phyloP scores from a whole-genome alignment of 2,113 vertebrate genomes.

The Beaufortia kweichowensis region DNA sequence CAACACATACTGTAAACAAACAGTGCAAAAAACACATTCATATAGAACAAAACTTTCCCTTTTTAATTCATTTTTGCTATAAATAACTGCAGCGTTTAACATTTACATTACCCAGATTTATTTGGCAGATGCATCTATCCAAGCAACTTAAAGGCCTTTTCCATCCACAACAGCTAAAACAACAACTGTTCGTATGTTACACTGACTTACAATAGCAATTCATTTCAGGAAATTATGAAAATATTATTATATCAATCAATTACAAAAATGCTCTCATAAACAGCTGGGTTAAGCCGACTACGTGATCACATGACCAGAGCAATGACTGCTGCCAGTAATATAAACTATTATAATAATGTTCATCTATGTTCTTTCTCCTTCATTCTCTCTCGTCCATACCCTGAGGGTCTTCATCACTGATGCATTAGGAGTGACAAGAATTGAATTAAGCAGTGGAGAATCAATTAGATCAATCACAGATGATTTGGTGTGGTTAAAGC shows the following conservation, averaged over 20 bases:
- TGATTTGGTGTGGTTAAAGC: constrained; percentile 46
- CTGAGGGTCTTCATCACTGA: constrained; percentile 42
- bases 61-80: constrained; percentile 1
- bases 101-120: neutral
- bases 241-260: too few species aligned
- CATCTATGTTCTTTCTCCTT: constrained; percentile 17
- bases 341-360: constrained; percentile 32
- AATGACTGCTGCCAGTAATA: constrained; percentile 34
- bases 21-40: neutral
- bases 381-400: constrained; percentile 21
- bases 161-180: too few species aligned
- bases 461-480: constrained; percentile 58
- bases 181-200: neutral
- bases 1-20: constrained; percentile 34
- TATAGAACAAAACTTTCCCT: neutral
- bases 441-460: constrained; percentile 53
- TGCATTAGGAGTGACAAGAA: constrained; percentile 51
- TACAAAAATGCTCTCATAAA: too few species aligned
- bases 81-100: neutral
- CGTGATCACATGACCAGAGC: constrained; percentile 8
- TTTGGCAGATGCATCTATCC: neutral
- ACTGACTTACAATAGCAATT: too few species aligned
- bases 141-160: too few species aligned
- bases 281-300: too few species aligned
- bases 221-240: too few species aligned